These are phyloP conservation scores for Sitobion miscanthi DNA, from an alignment of 1,140 invertebrate species.

Conservation along the genomic window DNA sequence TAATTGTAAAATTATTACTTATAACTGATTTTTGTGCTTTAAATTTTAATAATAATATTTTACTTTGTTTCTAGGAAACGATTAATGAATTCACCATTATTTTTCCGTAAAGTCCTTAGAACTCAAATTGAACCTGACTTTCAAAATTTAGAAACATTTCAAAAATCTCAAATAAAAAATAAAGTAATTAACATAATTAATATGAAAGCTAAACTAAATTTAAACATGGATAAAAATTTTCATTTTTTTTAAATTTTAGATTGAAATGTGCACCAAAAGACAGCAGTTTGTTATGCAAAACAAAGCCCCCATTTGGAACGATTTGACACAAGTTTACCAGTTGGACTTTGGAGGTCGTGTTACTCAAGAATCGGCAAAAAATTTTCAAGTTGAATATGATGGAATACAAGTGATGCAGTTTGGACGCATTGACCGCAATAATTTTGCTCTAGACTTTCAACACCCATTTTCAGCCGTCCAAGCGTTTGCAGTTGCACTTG, in stretches of 20 bases:
- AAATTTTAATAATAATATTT: not conserved
- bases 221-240: not conserved
- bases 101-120: slow-evolving; percentile 73
- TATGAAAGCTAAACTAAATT: not conserved
- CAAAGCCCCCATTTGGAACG: slow-evolving; percentile 99
- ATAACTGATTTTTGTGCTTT: not conserved
- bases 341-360: slow-evolving; percentile 99
- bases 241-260: slow-evolving; percentile 57
- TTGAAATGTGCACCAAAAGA: slow-evolving; percentile 59
- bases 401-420: slow-evolving; percentile 99
- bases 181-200: slow-evolving; percentile 72
- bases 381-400: slow-evolving; percentile 98
- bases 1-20: not conserved
- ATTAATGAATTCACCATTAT: slow-evolving; percentile 79
- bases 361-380: slow-evolving; percentile 98
- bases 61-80: slow-evolving; percentile 63
- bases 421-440: slow-evolving; percentile 96
- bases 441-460: slow-evolving; percentile 98
- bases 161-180: slow-evolving; percentile 91
- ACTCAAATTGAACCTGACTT: slow-evolving; percentile 79
- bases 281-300: slow-evolving; percentile 94
- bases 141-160: slow-evolving; percentile 90
- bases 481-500: slow-evolving; percentile 96
- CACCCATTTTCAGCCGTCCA: slow-evolving; percentile 98
- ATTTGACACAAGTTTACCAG: slow-evolving; percentile 98